phyloP scores from a whole-genome alignment of 2,888 invertebrate genomes.

The Amitus sp. region DNA sequence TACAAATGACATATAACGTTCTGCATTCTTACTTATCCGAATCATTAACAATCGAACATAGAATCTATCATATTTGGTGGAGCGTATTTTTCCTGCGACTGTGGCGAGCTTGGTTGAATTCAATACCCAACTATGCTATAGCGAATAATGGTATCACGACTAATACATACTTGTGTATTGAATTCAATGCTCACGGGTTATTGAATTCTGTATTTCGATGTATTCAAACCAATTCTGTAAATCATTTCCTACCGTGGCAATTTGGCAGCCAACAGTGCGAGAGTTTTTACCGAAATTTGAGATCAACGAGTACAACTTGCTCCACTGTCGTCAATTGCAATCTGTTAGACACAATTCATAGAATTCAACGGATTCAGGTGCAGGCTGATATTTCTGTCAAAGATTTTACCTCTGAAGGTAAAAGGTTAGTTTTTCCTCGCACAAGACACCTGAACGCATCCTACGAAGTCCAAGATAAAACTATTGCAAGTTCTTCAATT shows the following conservation, averaged over 20 bases:
- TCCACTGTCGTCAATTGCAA: constrained; percentile 30
- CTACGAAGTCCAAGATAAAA: constrained; percentile 14
- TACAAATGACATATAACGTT: constrained; percentile 38
- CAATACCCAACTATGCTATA: constrained; percentile 30
- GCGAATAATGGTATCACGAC: constrained; percentile 42
- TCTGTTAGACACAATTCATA: constrained; percentile 26
- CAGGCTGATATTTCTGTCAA: constrained; percentile 23
- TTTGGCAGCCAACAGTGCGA: constrained; percentile 30
- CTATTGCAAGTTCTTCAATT: not conserved
- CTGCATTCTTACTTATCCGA: constrained; percentile 29
- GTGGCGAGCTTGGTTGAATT: constrained; percentile 40
- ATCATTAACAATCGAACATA: constrained; percentile 22
- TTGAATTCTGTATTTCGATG: constrained; percentile 9
- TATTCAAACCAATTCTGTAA: not conserved
- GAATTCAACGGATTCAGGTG: constrained; percentile 23
- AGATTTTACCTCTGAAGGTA: constrained; percentile 14
- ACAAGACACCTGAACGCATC: constrained; percentile 4
- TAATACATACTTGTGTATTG: constrained; percentile 14
- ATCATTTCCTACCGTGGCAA: constrained; percentile 3
- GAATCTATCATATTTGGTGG: constrained; percentile 41
- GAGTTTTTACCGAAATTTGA: constrained; percentile 27
- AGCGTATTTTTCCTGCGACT: constrained; percentile 35
- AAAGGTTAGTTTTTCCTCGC: constrained; percentile 7
- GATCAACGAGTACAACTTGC: constrained; percentile 25
- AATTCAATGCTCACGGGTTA: constrained; percentile 19